Conservation (phyloP, 2,888 invertebrate genomes). For the Leucozona laternaria region DNA sequence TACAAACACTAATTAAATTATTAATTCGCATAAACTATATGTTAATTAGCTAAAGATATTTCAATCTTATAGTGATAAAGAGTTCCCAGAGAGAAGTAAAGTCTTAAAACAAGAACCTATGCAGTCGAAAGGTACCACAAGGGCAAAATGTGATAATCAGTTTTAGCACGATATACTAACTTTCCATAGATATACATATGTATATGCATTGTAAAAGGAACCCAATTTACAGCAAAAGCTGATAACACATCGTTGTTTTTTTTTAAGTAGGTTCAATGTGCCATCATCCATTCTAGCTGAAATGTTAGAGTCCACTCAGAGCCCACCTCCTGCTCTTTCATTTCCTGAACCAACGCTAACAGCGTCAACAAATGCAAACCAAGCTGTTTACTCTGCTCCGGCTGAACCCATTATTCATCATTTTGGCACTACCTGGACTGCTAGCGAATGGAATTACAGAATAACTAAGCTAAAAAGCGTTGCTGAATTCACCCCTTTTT, state of each 20-base stretch:
- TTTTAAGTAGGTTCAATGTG: slow-evolving; percentile 11
- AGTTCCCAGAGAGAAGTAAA: neutral
- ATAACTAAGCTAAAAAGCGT: too few species aligned
- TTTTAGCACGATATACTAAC: too few species aligned
- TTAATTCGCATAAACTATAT: slow-evolving; percentile 16
- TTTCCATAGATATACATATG: neutral
- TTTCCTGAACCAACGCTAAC: too few species aligned
- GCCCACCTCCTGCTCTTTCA: too few species aligned
- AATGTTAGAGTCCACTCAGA: too few species aligned
- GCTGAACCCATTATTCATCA: too few species aligned
- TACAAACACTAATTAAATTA: slow-evolving; percentile 13
- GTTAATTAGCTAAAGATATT: slow-evolving; percentile 24
- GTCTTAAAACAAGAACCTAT: neutral
- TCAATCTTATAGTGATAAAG: neutral
- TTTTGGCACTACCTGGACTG: too few species aligned
- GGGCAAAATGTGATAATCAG: slow-evolving; percentile 22
- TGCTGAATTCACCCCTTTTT: too few species aligned
- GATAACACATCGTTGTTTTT: slow-evolving; percentile 3
- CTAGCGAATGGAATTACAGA: too few species aligned
- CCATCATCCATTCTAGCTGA: too few species aligned
- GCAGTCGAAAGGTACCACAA: neutral
- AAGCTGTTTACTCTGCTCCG: too few species aligned
- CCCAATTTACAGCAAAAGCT: neutral
- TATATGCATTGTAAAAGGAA: neutral
- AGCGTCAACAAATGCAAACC: too few species aligned